phyloP scores from a whole-genome alignment of 2,888 invertebrate genomes.

The Caenorhabditis uteleia region DNA sequence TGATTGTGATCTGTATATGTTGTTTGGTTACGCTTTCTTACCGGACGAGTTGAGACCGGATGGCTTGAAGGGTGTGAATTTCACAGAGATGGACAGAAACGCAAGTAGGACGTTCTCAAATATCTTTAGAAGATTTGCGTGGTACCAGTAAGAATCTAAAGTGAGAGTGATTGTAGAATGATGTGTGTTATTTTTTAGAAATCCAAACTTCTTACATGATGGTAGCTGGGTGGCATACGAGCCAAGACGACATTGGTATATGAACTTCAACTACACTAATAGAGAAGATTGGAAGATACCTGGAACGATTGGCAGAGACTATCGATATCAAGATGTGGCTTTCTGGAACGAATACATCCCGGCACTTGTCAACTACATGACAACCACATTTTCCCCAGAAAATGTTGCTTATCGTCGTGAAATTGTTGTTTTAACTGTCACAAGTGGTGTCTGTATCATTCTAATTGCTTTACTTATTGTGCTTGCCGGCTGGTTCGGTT shows the following conservation, averaged over 20 bases:
- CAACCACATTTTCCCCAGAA: constrained; percentile 68
- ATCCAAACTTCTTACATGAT: constrained; percentile 66
- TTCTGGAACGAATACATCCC: constrained; percentile 69
- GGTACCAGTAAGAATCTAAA: constrained; percentile 47
- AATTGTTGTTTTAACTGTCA: constrained; percentile 54
- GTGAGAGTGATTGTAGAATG: neutral
- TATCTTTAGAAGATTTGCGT: constrained; percentile 60
- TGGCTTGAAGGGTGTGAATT: constrained; percentile 49
- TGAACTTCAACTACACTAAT: constrained; percentile 66
- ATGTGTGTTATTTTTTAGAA: constrained; percentile 33
- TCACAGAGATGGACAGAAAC: constrained; percentile 64
- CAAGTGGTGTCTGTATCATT: constrained; percentile 50
- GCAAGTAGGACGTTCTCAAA: constrained; percentile 64
- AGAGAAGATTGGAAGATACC: constrained; percentile 45
- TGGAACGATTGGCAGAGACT: constrained; percentile 58
- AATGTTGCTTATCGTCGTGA: constrained; percentile 59
- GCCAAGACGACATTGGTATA: constrained; percentile 67
- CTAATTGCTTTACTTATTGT: constrained; percentile 55
- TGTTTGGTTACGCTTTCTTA: constrained; percentile 74
- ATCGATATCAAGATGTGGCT: constrained; percentile 54
- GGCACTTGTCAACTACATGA: constrained; percentile 68
- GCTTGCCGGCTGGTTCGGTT: constrained; percentile 53
- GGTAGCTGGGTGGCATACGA: constrained; percentile 62
- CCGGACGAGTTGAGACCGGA: constrained; percentile 60
- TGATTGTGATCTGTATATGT: constrained; percentile 83